Conservation (phyloP, 1,140 invertebrate species). For the Phthorimaea operculella region DNA sequence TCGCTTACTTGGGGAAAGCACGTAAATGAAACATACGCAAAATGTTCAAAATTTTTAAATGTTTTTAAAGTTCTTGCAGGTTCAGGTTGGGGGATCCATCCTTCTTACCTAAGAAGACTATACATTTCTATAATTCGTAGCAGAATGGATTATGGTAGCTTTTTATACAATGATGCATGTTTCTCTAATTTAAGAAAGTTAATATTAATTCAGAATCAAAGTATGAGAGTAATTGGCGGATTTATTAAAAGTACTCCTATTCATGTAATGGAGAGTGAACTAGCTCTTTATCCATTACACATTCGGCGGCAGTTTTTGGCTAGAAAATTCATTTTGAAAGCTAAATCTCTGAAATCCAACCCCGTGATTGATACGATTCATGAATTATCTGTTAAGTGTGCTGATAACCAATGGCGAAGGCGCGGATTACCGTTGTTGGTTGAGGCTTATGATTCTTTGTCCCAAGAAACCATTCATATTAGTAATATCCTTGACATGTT, state of each 20-base stretch:
- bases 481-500: not conserved
- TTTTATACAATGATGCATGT: not conserved
- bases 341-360: not conserved
- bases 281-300: not conserved
- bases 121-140: not conserved
- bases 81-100: not conserved
- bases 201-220: not conserved
- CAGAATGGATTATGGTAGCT: not conserved
- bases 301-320: not conserved
- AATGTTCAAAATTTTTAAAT: not conserved
- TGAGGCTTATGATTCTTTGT: not conserved
- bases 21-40: not conserved
- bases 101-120: not conserved
- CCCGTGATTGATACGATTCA: not conserved
- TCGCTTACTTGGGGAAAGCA: not conserved
- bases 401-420: not conserved
- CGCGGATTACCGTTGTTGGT: not conserved
- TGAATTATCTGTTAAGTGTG: not conserved
- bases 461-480: not conserved
- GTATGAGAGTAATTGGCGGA: constrained; percentile 1
- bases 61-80: constrained; percentile 3
- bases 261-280: constrained; percentile 4
- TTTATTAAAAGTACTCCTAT: constrained; percentile 5
- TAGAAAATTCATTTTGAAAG: not conserved
- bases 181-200: not conserved